phyloP scores from a whole-genome alignment of 2,113 vertebrate genomes.

The Pavo muticus region DNA sequence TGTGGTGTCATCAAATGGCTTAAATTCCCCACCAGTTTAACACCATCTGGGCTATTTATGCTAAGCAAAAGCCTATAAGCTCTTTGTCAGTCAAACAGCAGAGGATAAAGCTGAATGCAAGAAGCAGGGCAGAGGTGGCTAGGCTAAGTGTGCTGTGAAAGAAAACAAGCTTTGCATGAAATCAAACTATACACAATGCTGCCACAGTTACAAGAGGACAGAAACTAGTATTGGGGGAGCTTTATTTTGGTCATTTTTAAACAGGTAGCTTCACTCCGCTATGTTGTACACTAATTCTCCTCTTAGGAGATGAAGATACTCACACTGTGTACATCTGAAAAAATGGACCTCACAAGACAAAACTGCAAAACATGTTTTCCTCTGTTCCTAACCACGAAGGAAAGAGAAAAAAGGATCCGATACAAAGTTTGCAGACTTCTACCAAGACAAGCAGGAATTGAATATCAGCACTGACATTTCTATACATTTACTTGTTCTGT shows the following conservation, averaged over 20 bases:
- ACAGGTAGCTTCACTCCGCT: not conserved
- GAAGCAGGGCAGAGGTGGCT: not conserved
- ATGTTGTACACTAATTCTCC: not conserved
- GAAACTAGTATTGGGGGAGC: not conserved
- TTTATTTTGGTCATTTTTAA: not conserved
- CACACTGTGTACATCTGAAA: not conserved
- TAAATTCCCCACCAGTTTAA: conserved; percentile 13
- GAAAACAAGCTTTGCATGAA: not conserved
- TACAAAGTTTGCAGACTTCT: not conserved
- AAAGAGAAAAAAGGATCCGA: not conserved
- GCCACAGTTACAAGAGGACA: not conserved
- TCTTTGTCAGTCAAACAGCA: conserved; percentile 3
- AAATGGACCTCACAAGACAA: not conserved
- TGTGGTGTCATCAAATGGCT: not conserved
- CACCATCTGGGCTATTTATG: conserved; percentile 10
- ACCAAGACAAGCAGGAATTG: not conserved
- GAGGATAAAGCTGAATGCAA: not conserved
- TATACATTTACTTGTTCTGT: not conserved
- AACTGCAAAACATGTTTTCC: not conserved
- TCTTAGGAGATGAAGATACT: not conserved
- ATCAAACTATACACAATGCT: not conserved
- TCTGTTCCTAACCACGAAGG: not conserved
- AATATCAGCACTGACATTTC: not conserved
- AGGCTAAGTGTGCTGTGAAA: not conserved
- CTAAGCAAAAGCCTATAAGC: conserved; percentile 5